Conservation (phyloP, 2,888 invertebrate genomes). For the Thereva nobilitata region DNA sequence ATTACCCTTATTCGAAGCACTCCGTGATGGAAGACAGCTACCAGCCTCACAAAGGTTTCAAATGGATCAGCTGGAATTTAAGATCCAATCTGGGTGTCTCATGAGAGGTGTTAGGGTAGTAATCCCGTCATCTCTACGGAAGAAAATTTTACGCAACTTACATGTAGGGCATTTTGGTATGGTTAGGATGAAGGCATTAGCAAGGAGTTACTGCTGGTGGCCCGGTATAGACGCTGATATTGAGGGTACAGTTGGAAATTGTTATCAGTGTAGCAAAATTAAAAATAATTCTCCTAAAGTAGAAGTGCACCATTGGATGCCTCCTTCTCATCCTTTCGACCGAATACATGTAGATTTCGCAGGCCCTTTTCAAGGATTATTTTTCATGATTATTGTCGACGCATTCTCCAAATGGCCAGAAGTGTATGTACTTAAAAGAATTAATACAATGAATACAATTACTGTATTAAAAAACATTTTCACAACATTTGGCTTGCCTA, state of each 20-base stretch:
- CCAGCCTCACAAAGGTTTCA: not conserved
- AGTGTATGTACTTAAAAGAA: conserved; percentile 45
- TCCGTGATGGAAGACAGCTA: not conserved
- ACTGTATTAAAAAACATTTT: conserved; percentile 41
- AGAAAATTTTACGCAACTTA: conserved; percentile 34
- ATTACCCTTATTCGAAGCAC: not conserved
- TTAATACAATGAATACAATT: conserved; percentile 39
- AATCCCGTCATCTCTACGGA: conserved; percentile 20
- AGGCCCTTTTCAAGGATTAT: conserved; percentile 37
- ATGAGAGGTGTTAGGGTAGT: too few species aligned
- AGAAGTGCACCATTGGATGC: conserved; percentile 40
- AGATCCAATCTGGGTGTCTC: conserved; percentile 31
- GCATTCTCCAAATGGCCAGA: conserved; percentile 57
- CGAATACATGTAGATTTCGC: conserved; percentile 44
- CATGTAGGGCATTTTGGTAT: conserved; percentile 42
- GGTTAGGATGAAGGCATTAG: conserved; percentile 41
- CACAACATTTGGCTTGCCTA: conserved; percentile 41
- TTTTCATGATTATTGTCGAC: conserved; percentile 53
- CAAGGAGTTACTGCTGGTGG: conserved; percentile 44
- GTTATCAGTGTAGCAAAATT: conserved; percentile 32
- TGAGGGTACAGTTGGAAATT: conserved; percentile 42
- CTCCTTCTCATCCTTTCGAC: conserved; percentile 42
- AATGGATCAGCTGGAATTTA: conserved; percentile 22
- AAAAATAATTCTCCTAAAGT: conserved; percentile 37
- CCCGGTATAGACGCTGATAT: conserved; percentile 44